Evolutionary conservation across 1,140 invertebrate genomes (phyloP).

Genomic region (Mylabris phalerata): DNA sequence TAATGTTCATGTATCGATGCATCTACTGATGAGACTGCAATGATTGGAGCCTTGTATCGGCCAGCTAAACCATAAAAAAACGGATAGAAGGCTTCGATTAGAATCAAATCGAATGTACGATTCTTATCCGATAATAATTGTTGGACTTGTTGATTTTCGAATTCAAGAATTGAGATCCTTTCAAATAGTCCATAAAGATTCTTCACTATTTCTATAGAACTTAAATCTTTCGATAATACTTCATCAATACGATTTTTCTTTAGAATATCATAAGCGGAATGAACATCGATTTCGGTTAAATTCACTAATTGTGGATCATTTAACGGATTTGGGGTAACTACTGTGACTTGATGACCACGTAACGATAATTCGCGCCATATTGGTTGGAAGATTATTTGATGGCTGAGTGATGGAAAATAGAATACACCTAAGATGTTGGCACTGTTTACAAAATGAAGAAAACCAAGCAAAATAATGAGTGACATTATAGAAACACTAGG

Average conservation of each 20-base stretch:
- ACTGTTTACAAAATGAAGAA: not conserved
- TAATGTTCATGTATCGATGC: slow-evolving; percentile 7
- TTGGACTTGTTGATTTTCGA: slow-evolving; percentile 38
- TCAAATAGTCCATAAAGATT: not conserved
- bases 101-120: slow-evolving; percentile 31
- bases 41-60: slow-evolving; percentile 29
- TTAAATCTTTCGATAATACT: not conserved
- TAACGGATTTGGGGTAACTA: slow-evolving; percentile 19
- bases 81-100: slow-evolving; percentile 30
- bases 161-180: slow-evolving; percentile 38
- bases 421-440: slow-evolving; percentile 46
- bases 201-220: not conserved
- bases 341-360: slow-evolving; percentile 16
- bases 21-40: slow-evolving; percentile 24
- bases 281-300: slow-evolving; percentile 18
- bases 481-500: no score
- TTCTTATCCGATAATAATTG: slow-evolving; percentile 25
- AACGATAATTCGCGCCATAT: slow-evolving; percentile 27
- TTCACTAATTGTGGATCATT: slow-evolving; percentile 14
- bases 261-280: slow-evolving; percentile 3
- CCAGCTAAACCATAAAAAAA: slow-evolving; percentile 20
- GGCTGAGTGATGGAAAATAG: slow-evolving; percentile 46
- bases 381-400: slow-evolving; percentile 46
- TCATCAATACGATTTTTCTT: not conserved
- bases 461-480: no score